Conservation (phyloP, 1,140 invertebrate species). For the Zaprionus ghesquierei region DNA sequence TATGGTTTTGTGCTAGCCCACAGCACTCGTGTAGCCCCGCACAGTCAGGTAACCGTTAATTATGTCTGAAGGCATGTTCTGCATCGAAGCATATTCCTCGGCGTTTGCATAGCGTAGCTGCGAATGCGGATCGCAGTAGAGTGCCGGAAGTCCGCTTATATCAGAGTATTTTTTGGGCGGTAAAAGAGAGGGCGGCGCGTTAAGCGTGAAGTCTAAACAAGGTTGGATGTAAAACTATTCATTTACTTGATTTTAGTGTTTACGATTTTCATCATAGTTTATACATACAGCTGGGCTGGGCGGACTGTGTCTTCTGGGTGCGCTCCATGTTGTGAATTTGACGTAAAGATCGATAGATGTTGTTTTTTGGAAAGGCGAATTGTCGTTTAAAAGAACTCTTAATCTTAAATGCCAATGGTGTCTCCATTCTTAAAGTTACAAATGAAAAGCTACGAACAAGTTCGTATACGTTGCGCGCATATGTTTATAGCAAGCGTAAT, state of each 20-base stretch:
- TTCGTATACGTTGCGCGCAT: no score
- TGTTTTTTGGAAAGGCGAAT: conserved; percentile 59
- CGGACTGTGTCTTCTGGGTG: conserved; percentile 34
- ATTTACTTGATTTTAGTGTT: background rate
- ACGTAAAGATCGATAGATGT: conserved; percentile 57
- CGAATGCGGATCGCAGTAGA: conserved; percentile 95
- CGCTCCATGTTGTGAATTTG: conserved; percentile 68
- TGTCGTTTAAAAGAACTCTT: conserved; percentile 55
- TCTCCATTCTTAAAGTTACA: conserved; percentile 38
- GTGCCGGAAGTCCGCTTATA: conserved; percentile 92
- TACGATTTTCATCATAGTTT: no score
- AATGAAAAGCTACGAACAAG: no score
- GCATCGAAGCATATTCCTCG: conserved; percentile 93
- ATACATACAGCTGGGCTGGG: conserved; percentile 55
- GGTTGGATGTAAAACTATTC: background rate
- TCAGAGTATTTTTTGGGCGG: conserved; percentile 97
- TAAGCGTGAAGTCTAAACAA: conserved; percentile 89
- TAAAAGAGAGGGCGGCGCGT: conserved; percentile 94
- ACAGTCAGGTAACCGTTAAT: conserved; percentile 93
- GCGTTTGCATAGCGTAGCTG: conserved; percentile 92
- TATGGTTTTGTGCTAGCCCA: conserved; percentile 85
- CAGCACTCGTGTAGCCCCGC: conserved; percentile 92
- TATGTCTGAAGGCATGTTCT: conserved; percentile 94
- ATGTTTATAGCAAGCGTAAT: no score
- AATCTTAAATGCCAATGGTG: background rate